Evolutionary conservation across 2,797 vertebrate genomes (phyloP), one percentile per base, ranked within the genome.

Genomic region (Sebastes trivittatus): DNA sequence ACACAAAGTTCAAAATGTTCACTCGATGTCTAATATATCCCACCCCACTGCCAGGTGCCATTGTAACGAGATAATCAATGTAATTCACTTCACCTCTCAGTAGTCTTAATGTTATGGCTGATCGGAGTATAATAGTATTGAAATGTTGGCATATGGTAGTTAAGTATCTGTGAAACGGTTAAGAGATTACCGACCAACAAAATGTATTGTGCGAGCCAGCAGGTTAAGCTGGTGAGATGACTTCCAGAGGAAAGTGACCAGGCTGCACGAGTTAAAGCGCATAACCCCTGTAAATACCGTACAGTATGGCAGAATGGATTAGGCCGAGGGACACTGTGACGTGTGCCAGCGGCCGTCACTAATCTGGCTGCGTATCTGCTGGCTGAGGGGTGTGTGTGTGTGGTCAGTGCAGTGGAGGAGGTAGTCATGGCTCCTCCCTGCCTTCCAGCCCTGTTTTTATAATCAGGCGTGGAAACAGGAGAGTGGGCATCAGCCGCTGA

Each of bases 401-500:
- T 42, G 38, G 80, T 38, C 60, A 58, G 72, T 61, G 58, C 81
- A 34, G 78, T 9, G 23, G 66, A 80, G 66, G 78, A 73, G 76
- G 59, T 11, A 27, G 49, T 20, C 46, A 22, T 74, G 2, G 85
- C 87, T 88, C 85, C 85, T 85, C 87, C 90, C 27, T 27, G 3
- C 65, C 79, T 87, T 69, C 75, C 76, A 82, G 83, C 71, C 72
- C 76, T 69, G 77, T 88, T 82, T 87, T 85, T 94, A 83, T 92
- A 93, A 91, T 88, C 78, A 90, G 88, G 86, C 91, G 75, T 86
- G 79, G 86, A 90, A 89, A 88, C 89, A 86, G 75, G 81, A 89
- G 85, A 80, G 59, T 83, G 66, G 74, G 81, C 92, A 89, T 94
- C 94, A 90, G 95, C 94, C 83, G 88, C 95, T 97, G 97, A 98